phyloP scores from a whole-genome alignment of 2,113 vertebrate species.

The Phaetusa simplex region DNA sequence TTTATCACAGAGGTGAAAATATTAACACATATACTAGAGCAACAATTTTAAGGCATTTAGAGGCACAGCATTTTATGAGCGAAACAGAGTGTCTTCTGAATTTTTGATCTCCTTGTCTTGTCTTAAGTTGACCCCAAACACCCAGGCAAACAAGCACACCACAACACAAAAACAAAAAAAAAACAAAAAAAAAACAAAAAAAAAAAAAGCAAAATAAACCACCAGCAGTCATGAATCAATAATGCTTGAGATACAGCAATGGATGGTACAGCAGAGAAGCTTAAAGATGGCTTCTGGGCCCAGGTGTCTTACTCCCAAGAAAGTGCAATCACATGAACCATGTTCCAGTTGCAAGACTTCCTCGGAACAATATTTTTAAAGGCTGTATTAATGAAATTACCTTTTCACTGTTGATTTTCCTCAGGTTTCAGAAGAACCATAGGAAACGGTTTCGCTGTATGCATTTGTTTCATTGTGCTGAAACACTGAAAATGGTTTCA shows the following conservation, averaged over 20 bases:
- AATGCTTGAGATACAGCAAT: background rate
- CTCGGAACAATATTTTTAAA: background rate
- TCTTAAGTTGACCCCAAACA: background rate
- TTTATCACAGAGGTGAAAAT: background rate
- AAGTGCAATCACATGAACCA: rapidly evolving
- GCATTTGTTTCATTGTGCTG: background rate
- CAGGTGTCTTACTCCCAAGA: background rate
- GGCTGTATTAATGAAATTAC: background rate
- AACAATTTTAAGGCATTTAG: background rate
- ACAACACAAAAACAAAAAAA: background rate
- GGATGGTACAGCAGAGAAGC: background rate
- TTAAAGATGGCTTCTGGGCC: background rate
- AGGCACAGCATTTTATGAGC: background rate
- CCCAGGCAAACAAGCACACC: background rate
- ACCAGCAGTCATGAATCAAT: background rate
- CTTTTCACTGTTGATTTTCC: background rate
- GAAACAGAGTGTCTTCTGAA: background rate
- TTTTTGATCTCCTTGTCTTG: background rate
- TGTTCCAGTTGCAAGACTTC: background rate
- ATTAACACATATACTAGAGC: background rate
- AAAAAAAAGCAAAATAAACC: background rate
- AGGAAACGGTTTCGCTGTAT: background rate
- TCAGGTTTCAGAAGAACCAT: background rate
- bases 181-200: background rate
- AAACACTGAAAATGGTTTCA: background rate